Percentiles rank a stretch among this genome's conserved stretches.
Conservation (phyloP, 2,113 vertebrate species). For the Chlorodrepanis virens region DNA sequence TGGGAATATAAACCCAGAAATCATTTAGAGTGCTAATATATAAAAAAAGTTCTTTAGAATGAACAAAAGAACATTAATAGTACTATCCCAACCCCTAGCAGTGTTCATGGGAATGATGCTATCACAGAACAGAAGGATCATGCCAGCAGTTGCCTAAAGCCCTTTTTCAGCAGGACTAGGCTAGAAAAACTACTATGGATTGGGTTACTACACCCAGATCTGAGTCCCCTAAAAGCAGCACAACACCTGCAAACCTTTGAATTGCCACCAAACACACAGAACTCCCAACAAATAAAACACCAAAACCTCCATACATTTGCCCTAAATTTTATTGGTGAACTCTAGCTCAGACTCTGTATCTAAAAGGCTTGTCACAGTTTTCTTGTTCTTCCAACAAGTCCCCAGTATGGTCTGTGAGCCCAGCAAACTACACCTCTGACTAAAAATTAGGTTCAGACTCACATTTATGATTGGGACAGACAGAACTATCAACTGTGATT, state of each 20-base stretch:
- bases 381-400: background rate
- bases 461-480: fast-evolving
- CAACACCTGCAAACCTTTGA: background rate
- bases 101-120: background rate
- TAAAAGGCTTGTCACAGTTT: background rate
- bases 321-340: background rate
- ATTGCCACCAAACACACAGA: background rate
- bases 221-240: background rate
- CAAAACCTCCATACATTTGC: fast-evolving
- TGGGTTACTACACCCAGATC: background rate
- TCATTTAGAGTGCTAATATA: background rate
- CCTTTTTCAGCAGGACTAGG: background rate
- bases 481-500: no score
- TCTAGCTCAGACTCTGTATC: background rate
- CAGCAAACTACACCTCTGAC: background rate
- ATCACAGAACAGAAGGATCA: background rate
- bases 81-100: background rate
- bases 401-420: background rate
- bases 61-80: background rate
- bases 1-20: background rate
- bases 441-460: background rate
- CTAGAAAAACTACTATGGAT: no score
- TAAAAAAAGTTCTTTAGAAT: background rate
- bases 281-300: background rate
- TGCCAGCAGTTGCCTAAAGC: background rate